Percentiles rank a stretch among this genome's conserved stretches.
phyloP scores from a whole-genome alignment of 2,797 vertebrate genomes.

The Cryptoprocta ferox region DNA sequence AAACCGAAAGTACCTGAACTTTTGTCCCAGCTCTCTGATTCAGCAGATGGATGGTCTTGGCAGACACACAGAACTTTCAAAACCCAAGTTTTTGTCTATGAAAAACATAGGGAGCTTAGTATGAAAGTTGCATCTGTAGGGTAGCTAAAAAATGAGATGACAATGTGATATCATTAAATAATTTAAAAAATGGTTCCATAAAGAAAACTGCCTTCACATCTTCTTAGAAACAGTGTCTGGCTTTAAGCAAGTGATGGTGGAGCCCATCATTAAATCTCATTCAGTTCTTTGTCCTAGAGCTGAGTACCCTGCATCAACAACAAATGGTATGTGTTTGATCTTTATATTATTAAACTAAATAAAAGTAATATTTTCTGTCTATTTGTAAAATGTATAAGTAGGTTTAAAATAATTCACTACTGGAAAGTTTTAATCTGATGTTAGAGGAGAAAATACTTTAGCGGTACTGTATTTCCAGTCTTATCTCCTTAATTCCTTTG shows the following conservation, averaged over 20 bases:
- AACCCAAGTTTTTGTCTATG: neutral
- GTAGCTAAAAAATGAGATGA: neutral
- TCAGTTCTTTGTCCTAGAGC: neutral
- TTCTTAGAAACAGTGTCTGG: conserved; percentile 17
- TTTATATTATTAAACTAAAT: neutral
- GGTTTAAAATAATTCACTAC: neutral
- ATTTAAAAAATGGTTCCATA: neutral
- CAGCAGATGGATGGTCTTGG: neutral
- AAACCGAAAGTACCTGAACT: neutral
- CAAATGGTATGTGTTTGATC: neutral
- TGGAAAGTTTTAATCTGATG: neutral
- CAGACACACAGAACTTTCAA: neutral
- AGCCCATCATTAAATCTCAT: neutral
- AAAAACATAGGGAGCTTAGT: neutral
- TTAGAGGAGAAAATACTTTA: neutral
- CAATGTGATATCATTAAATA: neutral
- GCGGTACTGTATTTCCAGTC: neutral
- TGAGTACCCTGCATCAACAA: neutral
- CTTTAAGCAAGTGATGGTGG: neutral
- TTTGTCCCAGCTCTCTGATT: neutral
- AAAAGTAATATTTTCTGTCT: neutral
- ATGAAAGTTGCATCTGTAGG: neutral
- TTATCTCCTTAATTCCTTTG: neutral
- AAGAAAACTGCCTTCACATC: neutral
- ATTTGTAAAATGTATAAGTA: neutral